Base-by-base conservation (phyloP, 2,888 invertebrate genomes). In the Gymnoscelis rufifasciata region DNA sequence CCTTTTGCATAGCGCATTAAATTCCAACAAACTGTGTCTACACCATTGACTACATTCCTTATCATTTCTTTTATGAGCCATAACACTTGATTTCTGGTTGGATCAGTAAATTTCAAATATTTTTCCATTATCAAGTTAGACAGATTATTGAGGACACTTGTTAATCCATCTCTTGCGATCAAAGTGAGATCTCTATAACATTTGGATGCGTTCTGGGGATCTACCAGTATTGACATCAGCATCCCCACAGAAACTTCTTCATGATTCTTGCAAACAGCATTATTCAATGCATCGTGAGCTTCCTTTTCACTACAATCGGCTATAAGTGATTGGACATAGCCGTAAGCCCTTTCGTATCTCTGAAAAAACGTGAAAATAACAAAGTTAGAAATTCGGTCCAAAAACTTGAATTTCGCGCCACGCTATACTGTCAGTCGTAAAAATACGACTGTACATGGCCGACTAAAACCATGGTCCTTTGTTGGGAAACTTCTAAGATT, bases 11-110 rank as follows among this genome's bases (percentile, higher is more conserved):
- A 97, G 53, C 98, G 90, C 90, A 98, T 91, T 54, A 98, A 89
- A 78, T 95, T 95, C 93, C 96, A 95, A 76, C 97, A 95, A 29
- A 97, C 91, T 77, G 92, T 94, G 77, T 98, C 98, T 44, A 96
- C 94, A 70, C 94, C 95, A 47, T 91, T 91, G 35, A 97, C 95
- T 61, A 94, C 93, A 80, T 95, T 96, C 70, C 95, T 94, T 63
- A 98, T 96, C 91, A 98, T 92, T 88, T 98, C 97, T 59, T 95
- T 93, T 40, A 97, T 83, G 43, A 98, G 84, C 98, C 98, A 98
- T 60, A 98, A 78, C 44, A 97, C 79, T 88, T 98, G 96, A 65
- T 90, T 90, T 66, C 95, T 91, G 7, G 94, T 93, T 29, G 92
- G 89, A 67, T 98, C 97, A 54, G 93, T 92, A 60, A 98, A 92